Percentiles rank a stretch among this genome's conserved stretches.
Evolutionary conservation across 2,888 invertebrate genomes (phyloP).

Genomic region (Anthrax anthrax): DNA sequence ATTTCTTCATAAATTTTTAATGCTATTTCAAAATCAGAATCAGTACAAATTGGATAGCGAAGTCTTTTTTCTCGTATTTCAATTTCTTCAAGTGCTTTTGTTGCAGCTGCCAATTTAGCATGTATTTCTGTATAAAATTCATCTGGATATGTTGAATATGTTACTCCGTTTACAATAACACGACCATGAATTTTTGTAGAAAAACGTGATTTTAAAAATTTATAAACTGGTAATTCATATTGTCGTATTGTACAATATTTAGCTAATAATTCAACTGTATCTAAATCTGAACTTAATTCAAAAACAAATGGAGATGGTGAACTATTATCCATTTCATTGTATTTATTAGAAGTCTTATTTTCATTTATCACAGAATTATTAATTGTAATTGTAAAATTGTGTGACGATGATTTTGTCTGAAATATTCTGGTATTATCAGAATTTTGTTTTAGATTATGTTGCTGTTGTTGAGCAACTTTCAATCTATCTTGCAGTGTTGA

Average conservation of each 20-base stretch:
- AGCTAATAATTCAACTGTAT: slow-evolving; percentile 20
- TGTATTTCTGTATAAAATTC: slow-evolving; percentile 21
- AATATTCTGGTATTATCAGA: background rate
- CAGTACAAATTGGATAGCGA: slow-evolving; percentile 19
- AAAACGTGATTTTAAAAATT: slow-evolving; percentile 18
- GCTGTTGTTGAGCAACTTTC: slow-evolving; percentile 11
- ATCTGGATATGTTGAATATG: slow-evolving; percentile 28
- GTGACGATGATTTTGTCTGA: slow-evolving; percentile 6
- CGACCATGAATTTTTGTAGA: slow-evolving; percentile 20
- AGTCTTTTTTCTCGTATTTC: slow-evolving; percentile 18
- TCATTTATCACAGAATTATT: too few relatives aligned
- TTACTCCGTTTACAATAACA: slow-evolving; percentile 21
- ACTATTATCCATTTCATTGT: too few relatives aligned
- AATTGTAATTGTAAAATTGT: slow-evolving; percentile 2
- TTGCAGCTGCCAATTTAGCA: slow-evolving; percentile 24
- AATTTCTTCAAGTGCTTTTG: slow-evolving; percentile 24
- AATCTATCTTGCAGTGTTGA: slow-evolving; percentile 17
- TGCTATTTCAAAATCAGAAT: slow-evolving; percentile 23
- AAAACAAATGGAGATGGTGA: slow-evolving; percentile 15
- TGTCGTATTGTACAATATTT: slow-evolving; percentile 22
- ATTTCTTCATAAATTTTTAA: slow-evolving; percentile 24
- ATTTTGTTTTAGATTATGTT: slow-evolving; percentile 2
- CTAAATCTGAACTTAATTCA: slow-evolving; percentile 20
- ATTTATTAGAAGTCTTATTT: too few relatives aligned
- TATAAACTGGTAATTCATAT: slow-evolving; percentile 21